Percentiles rank a stretch among this genome's conserved stretches.
These are phyloP conservation scores for Diachasmimorpha longicaudata DNA, from an alignment of 1,140 invertebrate genomes.

Conservation along the genomic window DNA sequence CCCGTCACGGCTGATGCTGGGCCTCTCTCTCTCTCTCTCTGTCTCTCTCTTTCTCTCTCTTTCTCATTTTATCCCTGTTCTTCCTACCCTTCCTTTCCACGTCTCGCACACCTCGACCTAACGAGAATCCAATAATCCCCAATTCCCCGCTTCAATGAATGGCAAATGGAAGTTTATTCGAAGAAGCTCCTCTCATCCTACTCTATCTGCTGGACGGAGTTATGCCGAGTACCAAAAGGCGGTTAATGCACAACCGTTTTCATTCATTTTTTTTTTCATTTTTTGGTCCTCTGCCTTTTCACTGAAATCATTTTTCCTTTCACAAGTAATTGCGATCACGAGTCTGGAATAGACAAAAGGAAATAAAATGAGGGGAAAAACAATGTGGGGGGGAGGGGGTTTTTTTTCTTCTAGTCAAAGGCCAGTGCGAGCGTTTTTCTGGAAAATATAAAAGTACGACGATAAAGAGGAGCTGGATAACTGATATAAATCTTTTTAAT, in stretches of 20 bases:
- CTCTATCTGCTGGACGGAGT: background rate
- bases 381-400: background rate
- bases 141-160: constrained; percentile 49
- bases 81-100: background rate
- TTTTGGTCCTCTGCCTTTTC: background rate
- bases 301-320: background rate
- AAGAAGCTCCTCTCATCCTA: constrained; percentile 29
- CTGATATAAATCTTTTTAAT: constrained; percentile 37
- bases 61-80: background rate
- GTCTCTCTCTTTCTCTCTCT: background rate
- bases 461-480: constrained; percentile 38
- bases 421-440: background rate
- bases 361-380: background rate
- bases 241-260: background rate
- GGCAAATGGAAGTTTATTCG: constrained; percentile 53
- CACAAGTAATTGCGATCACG: background rate
- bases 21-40: background rate
- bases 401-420: background rate
- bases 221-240: constrained; percentile 20
- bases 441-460: background rate
- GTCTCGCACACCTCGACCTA: constrained; percentile 32
- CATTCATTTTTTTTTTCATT: background rate
- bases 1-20: background rate
- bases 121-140: constrained; percentile 57
- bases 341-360: background rate